phyloP scores from a whole-genome alignment of 2,113 vertebrate genomes.

The Ondatra zibethicus region DNA sequence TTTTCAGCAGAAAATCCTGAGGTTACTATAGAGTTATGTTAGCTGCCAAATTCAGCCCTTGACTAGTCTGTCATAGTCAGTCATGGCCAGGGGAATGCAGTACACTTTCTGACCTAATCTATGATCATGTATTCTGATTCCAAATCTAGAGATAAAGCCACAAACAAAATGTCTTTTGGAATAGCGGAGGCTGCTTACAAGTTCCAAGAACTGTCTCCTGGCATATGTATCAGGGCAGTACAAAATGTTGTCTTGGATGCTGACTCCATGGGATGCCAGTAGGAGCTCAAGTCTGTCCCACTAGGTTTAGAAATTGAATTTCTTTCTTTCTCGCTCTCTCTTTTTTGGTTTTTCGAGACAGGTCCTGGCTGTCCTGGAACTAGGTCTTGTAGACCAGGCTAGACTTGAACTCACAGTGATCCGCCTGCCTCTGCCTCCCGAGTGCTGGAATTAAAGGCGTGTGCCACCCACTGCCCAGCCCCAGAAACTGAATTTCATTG shows the following conservation, averaged over 20 bases:
- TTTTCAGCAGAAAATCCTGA: slow-evolving; percentile 33
- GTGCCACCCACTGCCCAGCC: too few relatives aligned
- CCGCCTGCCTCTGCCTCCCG: too few relatives aligned
- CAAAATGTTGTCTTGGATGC: slow-evolving; percentile 2
- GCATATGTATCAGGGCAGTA: not conserved
- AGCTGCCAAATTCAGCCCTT: slow-evolving; percentile 22
- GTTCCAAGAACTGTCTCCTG: not conserved
- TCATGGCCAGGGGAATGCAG: not conserved
- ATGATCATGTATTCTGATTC: slow-evolving; percentile 28
- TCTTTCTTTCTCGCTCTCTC: not conserved
- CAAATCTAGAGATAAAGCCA: slow-evolving; percentile 41
- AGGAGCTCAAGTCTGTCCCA: not conserved
- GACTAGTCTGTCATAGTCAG: not conserved
- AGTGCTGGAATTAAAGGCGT: too few relatives aligned
- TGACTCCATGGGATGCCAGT: not conserved
- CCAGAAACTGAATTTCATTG: slow-evolving; percentile 14
- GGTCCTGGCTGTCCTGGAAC: too few relatives aligned
- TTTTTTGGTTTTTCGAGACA: too few relatives aligned
- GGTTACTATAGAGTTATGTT: slow-evolving; percentile 38
- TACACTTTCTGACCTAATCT: slow-evolving; percentile 28
- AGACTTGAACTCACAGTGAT: too few relatives aligned
- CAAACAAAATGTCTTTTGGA: slow-evolving; percentile 12
- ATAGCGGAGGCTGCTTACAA: slow-evolving; percentile 1
- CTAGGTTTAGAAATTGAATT: slow-evolving; percentile 2
- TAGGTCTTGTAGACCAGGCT: too few relatives aligned